These are phyloP conservation scores for Sipunculus nudus DNA, from an alignment of 2,888 invertebrate species.

Conservation along the genomic window DNA sequence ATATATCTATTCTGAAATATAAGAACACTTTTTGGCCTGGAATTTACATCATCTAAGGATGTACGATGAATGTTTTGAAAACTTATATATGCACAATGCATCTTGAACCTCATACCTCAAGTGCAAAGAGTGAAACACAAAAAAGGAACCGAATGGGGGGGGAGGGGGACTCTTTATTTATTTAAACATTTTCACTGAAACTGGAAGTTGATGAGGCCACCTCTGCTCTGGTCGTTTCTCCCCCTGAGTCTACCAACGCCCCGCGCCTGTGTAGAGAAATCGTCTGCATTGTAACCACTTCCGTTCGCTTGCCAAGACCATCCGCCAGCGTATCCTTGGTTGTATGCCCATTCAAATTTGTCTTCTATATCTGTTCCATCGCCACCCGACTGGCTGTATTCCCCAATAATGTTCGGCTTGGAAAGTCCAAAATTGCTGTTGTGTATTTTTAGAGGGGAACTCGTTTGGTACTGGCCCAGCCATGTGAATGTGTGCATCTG, in stretches of 20 bases:
- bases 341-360: slow-evolving; percentile 16
- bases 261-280: slow-evolving; percentile 21
- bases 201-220: too few species aligned
- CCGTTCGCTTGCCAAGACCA: slow-evolving; percentile 31
- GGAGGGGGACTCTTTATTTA: too few species aligned
- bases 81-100: too few species aligned
- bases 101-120: too few species aligned
- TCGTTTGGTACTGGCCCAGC: slow-evolving; percentile 28
- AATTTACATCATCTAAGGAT: too few species aligned
- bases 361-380: slow-evolving; percentile 18
- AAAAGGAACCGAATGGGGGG: too few species aligned
- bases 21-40: too few species aligned
- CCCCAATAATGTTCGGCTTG: slow-evolving; percentile 45
- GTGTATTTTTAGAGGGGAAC: slow-evolving; percentile 39
- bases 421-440: slow-evolving; percentile 30
- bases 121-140: too few species aligned
- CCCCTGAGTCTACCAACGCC: slow-evolving; percentile 14
- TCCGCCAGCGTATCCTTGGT: slow-evolving; percentile 23
- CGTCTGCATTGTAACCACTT: slow-evolving; percentile 7
- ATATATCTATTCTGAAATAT: too few species aligned
- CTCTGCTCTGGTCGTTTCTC: too few species aligned
- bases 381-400: slow-evolving; percentile 39
- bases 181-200: too few species aligned
- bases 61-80: too few species aligned
- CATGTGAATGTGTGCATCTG: slow-evolving; percentile 43